phyloP scores from a whole-genome alignment of 2,888 invertebrate genomes.

The Standfussiana lucernea region DNA sequence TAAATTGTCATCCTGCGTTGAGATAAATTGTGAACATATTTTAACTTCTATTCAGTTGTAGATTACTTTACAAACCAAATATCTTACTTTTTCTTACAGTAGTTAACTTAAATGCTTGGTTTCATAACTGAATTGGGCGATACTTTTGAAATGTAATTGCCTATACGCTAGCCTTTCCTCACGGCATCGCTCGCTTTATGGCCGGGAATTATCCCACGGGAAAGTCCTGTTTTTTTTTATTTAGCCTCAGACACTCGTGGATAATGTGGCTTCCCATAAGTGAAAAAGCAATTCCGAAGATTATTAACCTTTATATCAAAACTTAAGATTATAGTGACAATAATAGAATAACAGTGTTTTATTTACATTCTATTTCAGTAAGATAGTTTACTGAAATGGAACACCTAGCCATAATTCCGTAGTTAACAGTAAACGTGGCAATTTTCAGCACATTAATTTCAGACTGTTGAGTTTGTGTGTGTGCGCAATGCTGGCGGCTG shows the following conservation, averaged over 20 bases:
- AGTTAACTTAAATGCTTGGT: background rate
- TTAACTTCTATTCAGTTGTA: slow-evolving; percentile 37
- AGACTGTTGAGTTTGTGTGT: background rate
- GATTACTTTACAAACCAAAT: slow-evolving; percentile 22
- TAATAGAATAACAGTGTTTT: background rate
- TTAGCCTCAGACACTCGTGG: no score
- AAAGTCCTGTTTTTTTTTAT: background rate
- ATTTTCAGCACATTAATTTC: slow-evolving; percentile 22
- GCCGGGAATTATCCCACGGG: no score
- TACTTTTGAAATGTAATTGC: background rate
- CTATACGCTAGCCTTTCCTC: no score
- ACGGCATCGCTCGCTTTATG: background rate
- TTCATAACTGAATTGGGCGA: background rate
- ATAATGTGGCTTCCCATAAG: background rate
- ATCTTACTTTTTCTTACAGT: background rate
- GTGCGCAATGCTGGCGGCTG: background rate
- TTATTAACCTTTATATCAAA: background rate
- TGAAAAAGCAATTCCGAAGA: background rate
- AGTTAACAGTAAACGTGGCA: background rate
- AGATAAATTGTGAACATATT: slow-evolving; percentile 54
- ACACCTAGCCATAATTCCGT: slow-evolving; percentile 4
- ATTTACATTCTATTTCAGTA: background rate
- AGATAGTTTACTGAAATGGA: no score
- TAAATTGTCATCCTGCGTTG: slow-evolving; percentile 51
- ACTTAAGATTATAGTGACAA: background rate